phyloP scores from a whole-genome alignment of 2,113 vertebrate species.

The Tyto alba region DNA sequence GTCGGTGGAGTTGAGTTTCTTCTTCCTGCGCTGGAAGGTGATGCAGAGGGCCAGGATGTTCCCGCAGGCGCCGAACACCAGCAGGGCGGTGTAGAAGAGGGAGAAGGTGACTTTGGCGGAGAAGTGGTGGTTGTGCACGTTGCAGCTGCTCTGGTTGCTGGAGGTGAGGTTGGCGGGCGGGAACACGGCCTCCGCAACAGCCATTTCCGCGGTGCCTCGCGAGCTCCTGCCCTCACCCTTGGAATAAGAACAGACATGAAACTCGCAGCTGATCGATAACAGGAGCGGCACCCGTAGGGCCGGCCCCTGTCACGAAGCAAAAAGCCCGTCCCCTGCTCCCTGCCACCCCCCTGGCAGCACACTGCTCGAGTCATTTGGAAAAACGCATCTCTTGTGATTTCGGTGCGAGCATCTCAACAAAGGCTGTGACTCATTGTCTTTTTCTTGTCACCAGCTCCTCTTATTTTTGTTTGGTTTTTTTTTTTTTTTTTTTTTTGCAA shows the following conservation, averaged over 20 bases:
- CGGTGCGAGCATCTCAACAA: neutral
- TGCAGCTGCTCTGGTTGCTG: slow-evolving; percentile 70
- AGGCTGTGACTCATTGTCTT: slow-evolving; percentile 20
- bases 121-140: slow-evolving; percentile 67
- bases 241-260: neutral
- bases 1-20: slow-evolving; percentile 81
- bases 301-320: neutral
- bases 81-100: slow-evolving; percentile 74
- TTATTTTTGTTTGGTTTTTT: neutral
- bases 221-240: neutral
- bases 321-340: neutral
- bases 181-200: neutral
- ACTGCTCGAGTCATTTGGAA: slow-evolving; percentile 45
- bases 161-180: slow-evolving; percentile 1
- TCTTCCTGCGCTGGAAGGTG: slow-evolving; percentile 72
- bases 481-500: no score
- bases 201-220: neutral
- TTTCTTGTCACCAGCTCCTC: neutral
- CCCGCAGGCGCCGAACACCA: slow-evolving; percentile 73
- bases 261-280: neutral
- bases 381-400: slow-evolving; percentile 42
- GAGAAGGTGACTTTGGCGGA: slow-evolving; percentile 71
- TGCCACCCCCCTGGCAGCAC: neutral
- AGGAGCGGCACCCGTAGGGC: neutral
- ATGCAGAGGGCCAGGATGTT: slow-evolving; percentile 80